These are phyloP conservation scores for Bedellia somnulentella DNA, from an alignment of 2,888 invertebrate species.

Conservation along the genomic window DNA sequence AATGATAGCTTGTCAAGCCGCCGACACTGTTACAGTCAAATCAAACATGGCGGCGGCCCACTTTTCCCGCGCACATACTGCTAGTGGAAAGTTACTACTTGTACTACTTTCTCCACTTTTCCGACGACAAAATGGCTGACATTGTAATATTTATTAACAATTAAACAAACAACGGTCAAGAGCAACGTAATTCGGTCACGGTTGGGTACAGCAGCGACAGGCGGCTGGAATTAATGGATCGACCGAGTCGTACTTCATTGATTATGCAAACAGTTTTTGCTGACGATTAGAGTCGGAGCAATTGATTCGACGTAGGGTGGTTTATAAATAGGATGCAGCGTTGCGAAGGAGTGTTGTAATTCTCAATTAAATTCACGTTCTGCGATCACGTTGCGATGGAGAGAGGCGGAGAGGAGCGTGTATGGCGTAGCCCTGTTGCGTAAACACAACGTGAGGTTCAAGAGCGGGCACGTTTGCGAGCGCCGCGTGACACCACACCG, in stretches of 20 bases:
- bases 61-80: constrained; percentile 49
- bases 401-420: constrained; percentile 39
- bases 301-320: too few species aligned
- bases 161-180: constrained; percentile 43
- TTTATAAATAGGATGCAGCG: too few species aligned
- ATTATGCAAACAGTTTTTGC: too few species aligned
- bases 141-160: constrained; percentile 22
- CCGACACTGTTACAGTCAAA: constrained; percentile 30
- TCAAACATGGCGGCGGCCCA: constrained; percentile 52
- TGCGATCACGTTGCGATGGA: constrained; percentile 37
- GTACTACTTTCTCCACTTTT: constrained; percentile 61
- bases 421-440: constrained; percentile 34
- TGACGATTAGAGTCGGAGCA: too few species aligned
- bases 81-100: constrained; percentile 55
- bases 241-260: too few species aligned
- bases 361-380: constrained; percentile 22
- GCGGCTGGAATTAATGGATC: too few species aligned
- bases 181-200: constrained; percentile 10
- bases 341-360: constrained; percentile 2
- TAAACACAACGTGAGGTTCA: constrained; percentile 52
- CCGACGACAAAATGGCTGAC: constrained; percentile 42
- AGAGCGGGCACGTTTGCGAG: constrained; percentile 33
- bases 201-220: too few species aligned
- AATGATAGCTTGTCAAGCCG: constrained; percentile 3
- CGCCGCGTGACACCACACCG: constrained; percentile 41